Evolutionary conservation across 1,140 invertebrate species (phyloP).

Genomic region (Rhynchophorus ferrugineus): DNA sequence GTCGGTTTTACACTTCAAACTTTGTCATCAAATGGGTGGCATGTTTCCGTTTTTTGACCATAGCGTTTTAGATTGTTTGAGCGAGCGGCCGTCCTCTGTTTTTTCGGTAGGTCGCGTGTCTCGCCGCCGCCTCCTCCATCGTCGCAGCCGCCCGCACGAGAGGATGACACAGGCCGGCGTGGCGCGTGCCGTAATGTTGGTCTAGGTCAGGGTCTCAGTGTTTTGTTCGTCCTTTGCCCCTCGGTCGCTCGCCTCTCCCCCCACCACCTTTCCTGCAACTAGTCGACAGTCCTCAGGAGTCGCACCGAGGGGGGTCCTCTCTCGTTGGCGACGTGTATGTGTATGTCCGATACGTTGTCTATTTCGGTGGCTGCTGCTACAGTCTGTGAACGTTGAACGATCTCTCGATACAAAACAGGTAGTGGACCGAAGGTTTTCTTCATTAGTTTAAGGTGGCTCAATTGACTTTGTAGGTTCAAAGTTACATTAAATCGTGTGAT

Average conservation of each 20-base stretch:
- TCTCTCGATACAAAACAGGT: too few relatives aligned
- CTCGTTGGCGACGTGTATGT: not conserved
- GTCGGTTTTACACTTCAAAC: too few relatives aligned
- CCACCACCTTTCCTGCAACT: not conserved
- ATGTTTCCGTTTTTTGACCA: too few relatives aligned
- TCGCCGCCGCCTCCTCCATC: conserved; percentile 9
- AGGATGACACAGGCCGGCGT: conserved; percentile 5
- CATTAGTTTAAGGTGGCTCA: too few relatives aligned
- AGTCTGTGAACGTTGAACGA: too few relatives aligned
- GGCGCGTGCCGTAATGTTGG: conserved; percentile 17
- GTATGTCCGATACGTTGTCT: too few relatives aligned
- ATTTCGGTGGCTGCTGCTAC: too few relatives aligned
- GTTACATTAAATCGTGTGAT: too few relatives aligned
- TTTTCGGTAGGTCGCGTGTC: not conserved
- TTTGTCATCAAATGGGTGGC: too few relatives aligned
- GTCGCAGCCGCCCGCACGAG: not conserved
- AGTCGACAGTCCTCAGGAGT: not conserved
- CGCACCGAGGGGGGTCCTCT: not conserved
- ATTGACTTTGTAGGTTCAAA: too few relatives aligned
- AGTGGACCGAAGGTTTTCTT: too few relatives aligned
- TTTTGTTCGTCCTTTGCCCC: conserved; percentile 12
- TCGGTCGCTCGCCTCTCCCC: not conserved
- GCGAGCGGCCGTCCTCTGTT: not conserved
- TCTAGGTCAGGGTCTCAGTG: conserved; percentile 19
- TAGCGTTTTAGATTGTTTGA: too few relatives aligned